Evolutionary conservation across 2,113 vertebrate species (phyloP).

Genomic region (Trogon melanurus): DNA sequence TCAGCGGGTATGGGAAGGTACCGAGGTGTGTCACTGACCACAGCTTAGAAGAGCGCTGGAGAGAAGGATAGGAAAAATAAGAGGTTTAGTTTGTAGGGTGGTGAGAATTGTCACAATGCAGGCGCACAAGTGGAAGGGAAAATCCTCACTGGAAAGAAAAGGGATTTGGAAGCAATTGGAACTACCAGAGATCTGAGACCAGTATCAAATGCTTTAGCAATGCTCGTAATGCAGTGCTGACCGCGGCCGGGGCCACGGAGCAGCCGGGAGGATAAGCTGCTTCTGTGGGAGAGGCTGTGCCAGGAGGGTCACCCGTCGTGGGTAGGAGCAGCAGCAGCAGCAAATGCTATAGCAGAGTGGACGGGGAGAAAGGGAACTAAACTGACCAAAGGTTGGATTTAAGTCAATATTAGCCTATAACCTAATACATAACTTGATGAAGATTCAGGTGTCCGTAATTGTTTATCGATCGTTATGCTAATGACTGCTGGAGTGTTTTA

Average conservation of each 20-base stretch:
- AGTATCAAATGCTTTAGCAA: not conserved
- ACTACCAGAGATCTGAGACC: not conserved
- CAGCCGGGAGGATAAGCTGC: not conserved
- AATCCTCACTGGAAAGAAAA: not conserved
- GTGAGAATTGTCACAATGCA: not conserved
- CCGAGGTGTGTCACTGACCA: not conserved
- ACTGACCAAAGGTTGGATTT: not conserved
- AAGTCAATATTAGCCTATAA: not conserved
- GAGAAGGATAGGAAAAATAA: not conserved
- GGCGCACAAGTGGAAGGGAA: not conserved
- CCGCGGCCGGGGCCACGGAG: accelerated
- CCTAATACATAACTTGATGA: not conserved
- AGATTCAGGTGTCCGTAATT: not conserved
- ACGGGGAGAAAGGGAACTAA: not conserved
- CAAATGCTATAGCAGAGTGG: not conserved
- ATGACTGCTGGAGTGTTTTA: accelerated
- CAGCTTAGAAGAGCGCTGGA: not conserved
- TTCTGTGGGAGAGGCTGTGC: not conserved
- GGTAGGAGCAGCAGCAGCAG: not conserved
- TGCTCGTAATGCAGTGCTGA: not conserved
- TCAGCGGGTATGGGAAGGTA: not conserved
- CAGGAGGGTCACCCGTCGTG: not conserved
- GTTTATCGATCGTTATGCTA: not conserved
- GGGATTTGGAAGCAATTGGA: not conserved
- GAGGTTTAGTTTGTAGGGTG: not conserved